Evolutionary conservation across 2,797 vertebrate species (phyloP).

Genomic region (Sarcoramphus papa): DNA sequence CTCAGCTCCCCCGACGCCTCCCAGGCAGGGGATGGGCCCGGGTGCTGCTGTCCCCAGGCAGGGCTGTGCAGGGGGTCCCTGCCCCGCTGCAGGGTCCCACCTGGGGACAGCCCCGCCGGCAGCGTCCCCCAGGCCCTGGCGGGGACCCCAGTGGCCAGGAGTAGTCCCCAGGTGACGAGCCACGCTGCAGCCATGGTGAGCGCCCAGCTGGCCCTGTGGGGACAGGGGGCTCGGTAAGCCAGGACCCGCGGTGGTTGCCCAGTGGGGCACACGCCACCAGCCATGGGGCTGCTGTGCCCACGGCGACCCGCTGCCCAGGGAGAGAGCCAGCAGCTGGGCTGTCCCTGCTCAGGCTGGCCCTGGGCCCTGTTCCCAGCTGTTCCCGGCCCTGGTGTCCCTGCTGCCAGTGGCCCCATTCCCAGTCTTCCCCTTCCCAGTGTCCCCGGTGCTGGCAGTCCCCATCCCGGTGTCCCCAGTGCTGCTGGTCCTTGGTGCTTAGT

Average conservation of each 20-base stretch:
- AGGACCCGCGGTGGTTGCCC: background rate
- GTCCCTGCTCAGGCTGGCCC: background rate
- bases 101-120: background rate
- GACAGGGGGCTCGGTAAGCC: background rate
- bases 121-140: background rate
- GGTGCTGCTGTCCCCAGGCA: background rate
- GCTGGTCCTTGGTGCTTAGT: background rate
- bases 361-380: background rate
- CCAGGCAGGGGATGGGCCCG: background rate
- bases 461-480: background rate
- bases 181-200: constrained; percentile 13
- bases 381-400: background rate
- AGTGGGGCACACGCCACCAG: background rate
- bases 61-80: background rate
- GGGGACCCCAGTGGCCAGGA: background rate
- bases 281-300: background rate
- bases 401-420: background rate
- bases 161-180: constrained; percentile 31
- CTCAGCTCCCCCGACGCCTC: constrained; percentile 8
- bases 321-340: background rate
- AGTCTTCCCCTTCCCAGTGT: background rate
- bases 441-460: background rate
- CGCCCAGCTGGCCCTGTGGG: background rate
- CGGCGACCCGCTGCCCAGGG: background rate
- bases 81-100: background rate